Conservation (phyloP, 2,888 invertebrate genomes). For the Agrochola lota region DNA sequence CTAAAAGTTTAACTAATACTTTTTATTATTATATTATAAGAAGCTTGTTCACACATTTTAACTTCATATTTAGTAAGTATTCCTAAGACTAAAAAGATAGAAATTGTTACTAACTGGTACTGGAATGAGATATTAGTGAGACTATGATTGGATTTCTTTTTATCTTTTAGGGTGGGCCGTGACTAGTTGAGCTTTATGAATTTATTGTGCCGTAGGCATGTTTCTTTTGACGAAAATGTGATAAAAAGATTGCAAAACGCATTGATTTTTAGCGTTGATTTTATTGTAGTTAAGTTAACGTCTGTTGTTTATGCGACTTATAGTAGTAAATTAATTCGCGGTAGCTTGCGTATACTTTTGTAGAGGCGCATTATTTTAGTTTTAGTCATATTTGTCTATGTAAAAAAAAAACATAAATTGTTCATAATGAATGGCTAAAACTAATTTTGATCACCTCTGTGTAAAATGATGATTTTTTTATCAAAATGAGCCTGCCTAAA, state of each 20-base stretch:
- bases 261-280: conserved; percentile 70
- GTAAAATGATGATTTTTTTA: conserved; percentile 43
- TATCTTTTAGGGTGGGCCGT: conserved; percentile 75
- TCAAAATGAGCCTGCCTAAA: conserved; percentile 86
- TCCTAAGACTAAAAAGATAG: conserved; percentile 81
- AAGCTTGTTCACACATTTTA: conserved; percentile 91
- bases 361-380: conserved; percentile 53
- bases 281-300: conserved; percentile 62
- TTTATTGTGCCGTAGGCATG: conserved; percentile 84
- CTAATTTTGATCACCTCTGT: conserved; percentile 50
- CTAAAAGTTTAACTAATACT: conserved; percentile 90
- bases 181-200: conserved; percentile 64
- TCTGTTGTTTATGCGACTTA: conserved; percentile 39
- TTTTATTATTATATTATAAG: conserved; percentile 89
- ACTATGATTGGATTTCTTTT: conserved; percentile 74
- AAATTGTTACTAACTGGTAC: conserved; percentile 77
- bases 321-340: conserved; percentile 57
- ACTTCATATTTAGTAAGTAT: conserved; percentile 89
- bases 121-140: conserved; percentile 81
- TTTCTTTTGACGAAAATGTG: conserved; percentile 81
- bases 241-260: conserved; percentile 74
- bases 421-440: conserved; percentile 54
- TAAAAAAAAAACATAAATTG: conserved; percentile 20
- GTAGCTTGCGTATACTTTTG: conserved; percentile 70
- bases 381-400: conserved; percentile 61